Evolutionary conservation across 2,113 vertebrate genomes (phyloP).

Genomic region (Benitochromis conjunctus): DNA sequence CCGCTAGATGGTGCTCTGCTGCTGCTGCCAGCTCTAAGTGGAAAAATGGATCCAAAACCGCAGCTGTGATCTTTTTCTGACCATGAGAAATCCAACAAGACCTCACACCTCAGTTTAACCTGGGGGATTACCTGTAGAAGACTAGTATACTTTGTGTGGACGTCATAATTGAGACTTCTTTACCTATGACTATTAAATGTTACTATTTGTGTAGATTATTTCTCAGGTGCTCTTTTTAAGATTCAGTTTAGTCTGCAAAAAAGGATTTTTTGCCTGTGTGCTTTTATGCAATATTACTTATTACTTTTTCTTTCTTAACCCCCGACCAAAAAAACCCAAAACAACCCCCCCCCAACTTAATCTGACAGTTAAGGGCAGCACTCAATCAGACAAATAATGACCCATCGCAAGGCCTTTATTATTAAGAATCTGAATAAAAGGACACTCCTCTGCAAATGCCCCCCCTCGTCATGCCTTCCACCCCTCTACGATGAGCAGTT

Average conservation of each 20-base stretch:
- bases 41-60: background rate
- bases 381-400: background rate
- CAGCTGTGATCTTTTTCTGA: background rate
- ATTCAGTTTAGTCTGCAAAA: background rate
- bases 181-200: background rate
- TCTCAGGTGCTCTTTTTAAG: background rate
- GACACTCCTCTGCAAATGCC: background rate
- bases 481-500: background rate
- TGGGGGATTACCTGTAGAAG: background rate
- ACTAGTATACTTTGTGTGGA: background rate
- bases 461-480: background rate
- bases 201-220: rapidly evolving
- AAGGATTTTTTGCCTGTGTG: background rate
- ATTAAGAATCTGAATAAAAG: background rate
- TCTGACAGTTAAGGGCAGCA: background rate
- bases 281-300: background rate
- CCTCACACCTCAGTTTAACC: background rate
- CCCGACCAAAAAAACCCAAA: background rate
- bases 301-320: background rate
- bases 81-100: background rate
- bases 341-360: background rate
- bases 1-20: background rate
- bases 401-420: background rate
- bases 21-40: background rate
- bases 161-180: background rate